Evolutionary conservation across 2,797 vertebrate genomes (phyloP).

Genomic region (Phalanger gymnotis): DNA sequence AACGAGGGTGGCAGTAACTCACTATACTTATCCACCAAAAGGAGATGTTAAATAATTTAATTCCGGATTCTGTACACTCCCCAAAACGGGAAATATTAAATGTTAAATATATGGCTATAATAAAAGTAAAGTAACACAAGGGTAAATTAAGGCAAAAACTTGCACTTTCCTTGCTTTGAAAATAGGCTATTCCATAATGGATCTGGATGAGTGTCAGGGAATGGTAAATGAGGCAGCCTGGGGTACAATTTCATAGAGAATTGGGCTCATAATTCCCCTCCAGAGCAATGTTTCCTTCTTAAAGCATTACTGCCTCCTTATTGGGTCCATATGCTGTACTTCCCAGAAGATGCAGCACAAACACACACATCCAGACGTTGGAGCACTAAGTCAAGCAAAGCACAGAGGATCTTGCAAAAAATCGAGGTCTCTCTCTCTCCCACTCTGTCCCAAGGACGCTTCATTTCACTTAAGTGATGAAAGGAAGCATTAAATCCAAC

Average conservation of each 20-base stretch:
- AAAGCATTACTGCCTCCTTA: neutral
- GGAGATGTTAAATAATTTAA: conserved; percentile 64
- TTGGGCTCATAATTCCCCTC: neutral
- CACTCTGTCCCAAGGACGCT: fast-evolving
- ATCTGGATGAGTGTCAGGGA: neutral
- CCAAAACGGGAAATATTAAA: conserved; percentile 54
- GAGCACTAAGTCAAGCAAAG: neutral
- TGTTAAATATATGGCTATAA: conserved; percentile 28
- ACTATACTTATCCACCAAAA: neutral
- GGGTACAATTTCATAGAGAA: neutral
- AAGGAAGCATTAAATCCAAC: neutral
- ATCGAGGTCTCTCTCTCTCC: neutral
- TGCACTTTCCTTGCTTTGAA: conserved; percentile 1
- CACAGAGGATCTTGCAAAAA: neutral
- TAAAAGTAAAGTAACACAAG: conserved; percentile 12
- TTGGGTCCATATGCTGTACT: neutral
- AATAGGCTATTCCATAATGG: neutral
- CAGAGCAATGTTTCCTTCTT: neutral
- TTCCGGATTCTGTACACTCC: conserved; percentile 12
- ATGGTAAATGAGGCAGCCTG: neutral
- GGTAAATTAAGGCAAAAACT: conserved; percentile 56
- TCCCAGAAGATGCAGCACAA: neutral
- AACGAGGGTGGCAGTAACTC: conserved; percentile 21
- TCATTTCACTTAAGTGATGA: neutral
- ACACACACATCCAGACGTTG: neutral